phyloP scores from a whole-genome alignment of 30 jellyfish, hydroid and myxozoan species.

The Aurelia aurita complex sp. Pacific region DNA sequence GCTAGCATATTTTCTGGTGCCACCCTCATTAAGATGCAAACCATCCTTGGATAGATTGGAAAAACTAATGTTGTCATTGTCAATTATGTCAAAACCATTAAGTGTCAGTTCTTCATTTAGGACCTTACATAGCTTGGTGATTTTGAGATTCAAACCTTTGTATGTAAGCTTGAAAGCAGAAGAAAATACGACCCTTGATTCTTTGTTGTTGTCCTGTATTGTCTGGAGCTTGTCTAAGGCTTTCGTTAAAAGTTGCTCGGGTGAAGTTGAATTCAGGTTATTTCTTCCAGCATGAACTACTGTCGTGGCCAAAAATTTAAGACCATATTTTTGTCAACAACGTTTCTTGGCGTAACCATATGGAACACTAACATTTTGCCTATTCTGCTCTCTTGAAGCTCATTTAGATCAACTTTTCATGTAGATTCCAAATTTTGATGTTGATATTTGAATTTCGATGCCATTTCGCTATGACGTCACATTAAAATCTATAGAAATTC shows the following conservation, averaged over 20 bases:
- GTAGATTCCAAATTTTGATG: no score
- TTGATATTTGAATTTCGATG: no score
- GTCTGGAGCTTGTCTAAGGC: constrained; percentile 1
- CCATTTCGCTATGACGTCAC: no score
- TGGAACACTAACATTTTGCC: no score
- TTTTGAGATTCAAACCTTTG: background rate
- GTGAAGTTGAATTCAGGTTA: constrained; percentile 24
- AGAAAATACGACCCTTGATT: constrained; percentile 1
- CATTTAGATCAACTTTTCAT: no score
- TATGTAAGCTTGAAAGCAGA: constrained; percentile 7
- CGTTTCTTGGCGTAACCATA: no score
- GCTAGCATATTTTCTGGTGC: constrained; percentile 7
- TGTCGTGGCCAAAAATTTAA: no score
- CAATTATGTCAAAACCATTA: background rate
- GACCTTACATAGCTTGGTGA: constrained; percentile 5
- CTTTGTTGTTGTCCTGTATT: constrained; percentile 9
- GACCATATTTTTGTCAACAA: no score
- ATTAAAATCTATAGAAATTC: no score
- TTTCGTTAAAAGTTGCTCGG: constrained; percentile 9
- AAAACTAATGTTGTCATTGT: no score
- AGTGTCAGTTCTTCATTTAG: constrained; percentile 13
- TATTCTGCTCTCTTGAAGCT: no score
- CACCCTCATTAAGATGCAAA: constrained; percentile 17
- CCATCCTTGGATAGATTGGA: no score
- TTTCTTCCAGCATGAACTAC: constrained; percentile 39